A percentile compares a stretch with the other conserved stretches of the same genome.
Evolutionary conservation across 2,888 invertebrate genomes (phyloP).

Genomic region (Rapana venosa): DNA sequence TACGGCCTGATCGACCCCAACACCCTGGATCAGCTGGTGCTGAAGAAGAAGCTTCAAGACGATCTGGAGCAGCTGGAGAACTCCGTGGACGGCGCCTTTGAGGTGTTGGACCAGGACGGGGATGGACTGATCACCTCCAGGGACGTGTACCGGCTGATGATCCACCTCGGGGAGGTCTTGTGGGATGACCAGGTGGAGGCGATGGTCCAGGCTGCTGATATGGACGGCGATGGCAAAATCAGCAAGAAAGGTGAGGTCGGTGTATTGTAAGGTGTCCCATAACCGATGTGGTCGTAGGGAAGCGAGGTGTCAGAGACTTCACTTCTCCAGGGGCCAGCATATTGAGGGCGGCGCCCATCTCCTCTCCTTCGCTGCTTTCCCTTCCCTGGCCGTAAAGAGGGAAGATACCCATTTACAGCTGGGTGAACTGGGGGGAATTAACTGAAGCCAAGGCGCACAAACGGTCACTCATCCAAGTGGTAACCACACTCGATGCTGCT

Average conservation of each 20-base stretch:
- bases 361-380: too few species aligned
- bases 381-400: too few species aligned
- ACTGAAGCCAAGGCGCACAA: too few species aligned
- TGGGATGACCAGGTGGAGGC: constrained; percentile 61
- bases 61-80: constrained; percentile 9
- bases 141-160: constrained; percentile 66
- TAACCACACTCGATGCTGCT: too few species aligned
- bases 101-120: constrained; percentile 61
- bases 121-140: constrained; percentile 61
- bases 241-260: constrained; percentile 61
- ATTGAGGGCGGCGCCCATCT: too few species aligned
- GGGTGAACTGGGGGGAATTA: too few species aligned
- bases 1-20: constrained; percentile 5
- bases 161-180: constrained; percentile 64
- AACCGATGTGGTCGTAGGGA: too few species aligned
- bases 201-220: constrained; percentile 61
- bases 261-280: neutral
- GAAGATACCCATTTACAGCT: too few species aligned
- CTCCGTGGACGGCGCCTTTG: constrained; percentile 30
- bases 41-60: neutral
- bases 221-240: constrained; percentile 64
- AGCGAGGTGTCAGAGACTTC: too few species aligned
- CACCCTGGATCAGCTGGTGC: neutral
- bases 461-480: too few species aligned
- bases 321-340: too few species aligned